phyloP scores from a whole-genome alignment of 2,888 invertebrate species.

The Choreutis nemorana region DNA sequence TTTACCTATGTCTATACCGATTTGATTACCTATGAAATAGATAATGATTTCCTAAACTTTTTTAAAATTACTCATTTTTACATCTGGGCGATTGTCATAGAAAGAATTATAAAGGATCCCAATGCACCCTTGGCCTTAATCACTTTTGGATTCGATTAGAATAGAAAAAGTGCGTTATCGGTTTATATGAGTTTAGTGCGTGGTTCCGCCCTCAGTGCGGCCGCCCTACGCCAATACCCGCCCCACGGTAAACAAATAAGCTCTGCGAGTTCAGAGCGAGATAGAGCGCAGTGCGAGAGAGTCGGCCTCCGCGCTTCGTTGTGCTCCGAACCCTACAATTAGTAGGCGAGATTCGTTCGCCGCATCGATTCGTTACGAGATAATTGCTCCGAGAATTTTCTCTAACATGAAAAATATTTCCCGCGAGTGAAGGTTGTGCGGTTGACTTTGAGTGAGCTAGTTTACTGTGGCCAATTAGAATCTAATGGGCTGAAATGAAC shows the following conservation, averaged over 20 bases:
- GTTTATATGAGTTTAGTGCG: conserved; percentile 44
- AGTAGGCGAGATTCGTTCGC: conserved; percentile 63
- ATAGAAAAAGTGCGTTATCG: conserved; percentile 21
- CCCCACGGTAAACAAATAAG: conserved; percentile 43
- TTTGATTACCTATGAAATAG: too few species aligned
- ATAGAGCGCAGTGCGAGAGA: conserved; percentile 29
- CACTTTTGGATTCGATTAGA: too few species aligned
- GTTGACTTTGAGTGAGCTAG: conserved; percentile 22
- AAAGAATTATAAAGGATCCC: too few species aligned
- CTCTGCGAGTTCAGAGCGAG: conserved; percentile 23
- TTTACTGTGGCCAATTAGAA: conserved; percentile 18
- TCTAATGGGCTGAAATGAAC: conserved; percentile 51
- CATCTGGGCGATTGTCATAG: too few species aligned
- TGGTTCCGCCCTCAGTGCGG: conserved; percentile 43
- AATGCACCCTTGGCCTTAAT: too few species aligned
- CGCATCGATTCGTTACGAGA: conserved; percentile 63
- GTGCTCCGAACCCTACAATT: conserved; percentile 57
- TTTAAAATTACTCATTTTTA: too few species aligned
- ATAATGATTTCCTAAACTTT: too few species aligned
- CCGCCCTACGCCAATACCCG: conserved; percentile 49
- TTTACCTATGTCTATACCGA: conserved; percentile 10
- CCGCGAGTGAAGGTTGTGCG: conserved; percentile 40
- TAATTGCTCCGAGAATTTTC: conserved; percentile 55
- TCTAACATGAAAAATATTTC: conserved; percentile 26
- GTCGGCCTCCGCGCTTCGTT: conserved; percentile 27